Evolutionary conservation across 1,140 invertebrate species (phyloP).

Genomic region (Drosophila miranda): DNA sequence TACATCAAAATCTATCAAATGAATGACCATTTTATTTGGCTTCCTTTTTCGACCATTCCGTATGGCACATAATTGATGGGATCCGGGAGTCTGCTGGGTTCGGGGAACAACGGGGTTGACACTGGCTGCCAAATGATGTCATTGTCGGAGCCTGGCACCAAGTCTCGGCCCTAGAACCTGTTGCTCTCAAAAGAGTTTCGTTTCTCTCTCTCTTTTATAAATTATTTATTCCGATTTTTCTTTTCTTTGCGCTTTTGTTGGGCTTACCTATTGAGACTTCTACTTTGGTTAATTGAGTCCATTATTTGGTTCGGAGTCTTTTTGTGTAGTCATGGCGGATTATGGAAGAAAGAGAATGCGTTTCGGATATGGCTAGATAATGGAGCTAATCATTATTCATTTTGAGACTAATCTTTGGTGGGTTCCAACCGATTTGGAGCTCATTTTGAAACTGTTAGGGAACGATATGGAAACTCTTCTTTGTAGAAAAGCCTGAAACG

Average conservation of each 20-base stretch:
- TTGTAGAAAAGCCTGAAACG: not conserved
- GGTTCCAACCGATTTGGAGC: not conserved
- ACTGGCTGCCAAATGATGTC: conserved; percentile 76
- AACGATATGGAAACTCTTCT: too few relatives aligned
- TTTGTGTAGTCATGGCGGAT: conserved; percentile 46
- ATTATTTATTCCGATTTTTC: conserved; percentile 42
- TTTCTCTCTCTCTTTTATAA: conserved; percentile 15
- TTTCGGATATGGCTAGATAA: conserved; percentile 12
- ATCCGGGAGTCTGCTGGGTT: conserved; percentile 27
- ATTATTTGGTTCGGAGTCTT: conserved; percentile 47
- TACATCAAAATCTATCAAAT: conserved; percentile 67
- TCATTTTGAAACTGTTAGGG: not conserved
- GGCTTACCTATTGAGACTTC: conserved; percentile 66
- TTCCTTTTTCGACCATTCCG: conserved; percentile 61
- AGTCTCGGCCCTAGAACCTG: conserved; percentile 36
- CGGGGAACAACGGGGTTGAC: conserved; percentile 50
- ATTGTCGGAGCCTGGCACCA: conserved; percentile 37
- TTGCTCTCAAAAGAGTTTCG: conserved; percentile 41
- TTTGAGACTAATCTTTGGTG: not conserved
- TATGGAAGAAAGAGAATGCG: conserved; percentile 26
- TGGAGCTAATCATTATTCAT: conserved; percentile 38
- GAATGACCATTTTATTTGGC: conserved; percentile 47
- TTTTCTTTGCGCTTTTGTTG: conserved; percentile 13
- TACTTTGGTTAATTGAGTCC: conserved; percentile 73
- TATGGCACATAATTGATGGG: conserved; percentile 66